A percentile compares a stretch with the other conserved stretches of the same genome.
phyloP scores from a whole-genome alignment of 2,113 vertebrate species.

The Brachypodius melanocephalos region DNA sequence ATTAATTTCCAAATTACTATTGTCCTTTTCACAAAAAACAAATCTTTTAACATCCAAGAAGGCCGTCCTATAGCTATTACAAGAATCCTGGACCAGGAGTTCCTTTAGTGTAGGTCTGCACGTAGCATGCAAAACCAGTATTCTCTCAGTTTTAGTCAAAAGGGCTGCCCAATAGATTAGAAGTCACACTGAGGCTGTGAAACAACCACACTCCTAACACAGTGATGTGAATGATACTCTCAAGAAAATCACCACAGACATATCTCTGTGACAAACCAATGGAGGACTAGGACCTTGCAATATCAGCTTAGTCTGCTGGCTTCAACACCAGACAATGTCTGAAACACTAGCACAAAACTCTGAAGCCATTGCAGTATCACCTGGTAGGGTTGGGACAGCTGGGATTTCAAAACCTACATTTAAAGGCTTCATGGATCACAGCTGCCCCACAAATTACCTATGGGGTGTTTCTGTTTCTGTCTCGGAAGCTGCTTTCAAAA shows the following conservation, averaged over 20 bases:
- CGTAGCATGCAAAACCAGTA: neutral
- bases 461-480: neutral
- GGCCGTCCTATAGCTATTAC: neutral
- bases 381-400: neutral
- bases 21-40: neutral
- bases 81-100: neutral
- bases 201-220: neutral
- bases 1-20: neutral
- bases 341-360: neutral
- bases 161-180: neutral
- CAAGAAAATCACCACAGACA: neutral
- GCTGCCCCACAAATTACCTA: neutral
- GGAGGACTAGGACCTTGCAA: neutral
- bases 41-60: neutral
- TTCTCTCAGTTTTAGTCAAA: neutral
- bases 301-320: neutral
- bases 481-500: neutral
- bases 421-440: neutral
- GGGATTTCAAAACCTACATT: neutral
- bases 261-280: neutral
- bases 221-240: neutral
- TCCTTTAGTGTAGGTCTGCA: neutral
- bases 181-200: neutral
- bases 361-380: neutral
- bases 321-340: neutral